Conservation (phyloP, 1,140 invertebrate species). For the Drosophila kepulauana region DNA sequence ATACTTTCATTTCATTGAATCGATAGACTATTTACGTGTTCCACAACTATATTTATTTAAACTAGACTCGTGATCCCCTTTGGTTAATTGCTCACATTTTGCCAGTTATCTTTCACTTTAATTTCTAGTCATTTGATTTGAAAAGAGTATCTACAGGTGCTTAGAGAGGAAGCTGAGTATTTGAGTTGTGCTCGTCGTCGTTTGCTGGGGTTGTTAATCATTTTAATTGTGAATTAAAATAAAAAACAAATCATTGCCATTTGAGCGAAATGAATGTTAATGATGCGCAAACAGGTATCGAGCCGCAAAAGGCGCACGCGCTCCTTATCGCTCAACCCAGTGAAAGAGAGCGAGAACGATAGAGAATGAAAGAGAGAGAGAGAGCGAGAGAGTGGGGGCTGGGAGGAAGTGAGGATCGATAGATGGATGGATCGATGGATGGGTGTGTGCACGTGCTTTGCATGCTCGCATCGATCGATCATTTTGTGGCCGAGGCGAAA, state of each 20-base stretch:
- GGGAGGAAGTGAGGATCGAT: neutral
- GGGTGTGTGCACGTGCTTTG: slow-evolving; percentile 45
- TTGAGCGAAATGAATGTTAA: slow-evolving; percentile 69
- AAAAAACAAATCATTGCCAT: slow-evolving; percentile 76
- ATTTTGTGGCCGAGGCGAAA: slow-evolving; percentile 28
- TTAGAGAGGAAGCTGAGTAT: neutral
- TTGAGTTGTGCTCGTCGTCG: neutral
- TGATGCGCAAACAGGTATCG: slow-evolving; percentile 45
- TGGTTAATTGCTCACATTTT: no score
- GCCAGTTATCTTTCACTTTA: no score
- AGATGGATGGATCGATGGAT: slow-evolving; percentile 8
- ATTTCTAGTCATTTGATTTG: no score
- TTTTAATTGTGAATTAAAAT: slow-evolving; percentile 67
- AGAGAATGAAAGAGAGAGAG: neutral
- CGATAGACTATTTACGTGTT: no score
- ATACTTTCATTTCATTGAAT: no score
- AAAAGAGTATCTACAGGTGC: neutral
- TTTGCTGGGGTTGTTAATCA: slow-evolving; percentile 20
- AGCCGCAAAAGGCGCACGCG: slow-evolving; percentile 46
- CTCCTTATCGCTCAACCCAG: neutral
- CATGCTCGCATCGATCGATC: slow-evolving; percentile 24
- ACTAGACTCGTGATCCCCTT: no score
- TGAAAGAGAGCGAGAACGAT: neutral
- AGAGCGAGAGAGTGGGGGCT: neutral
- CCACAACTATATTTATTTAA: no score